Evolutionary conservation across 2,888 invertebrate species (phyloP).

Genomic region (Sialis fuliginosa): DNA sequence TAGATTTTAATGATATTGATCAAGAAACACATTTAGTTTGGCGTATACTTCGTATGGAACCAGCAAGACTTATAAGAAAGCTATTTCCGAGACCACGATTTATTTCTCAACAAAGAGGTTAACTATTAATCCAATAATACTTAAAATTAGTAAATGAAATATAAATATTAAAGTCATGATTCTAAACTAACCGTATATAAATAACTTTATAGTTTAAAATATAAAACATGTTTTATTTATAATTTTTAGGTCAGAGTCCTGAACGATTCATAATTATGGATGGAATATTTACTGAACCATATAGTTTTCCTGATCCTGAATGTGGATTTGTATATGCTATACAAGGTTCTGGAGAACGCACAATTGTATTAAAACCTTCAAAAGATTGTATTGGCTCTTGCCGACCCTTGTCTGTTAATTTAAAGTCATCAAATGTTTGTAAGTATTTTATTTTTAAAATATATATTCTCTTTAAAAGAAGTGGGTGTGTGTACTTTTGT

Average conservation of each 20-base stretch:
- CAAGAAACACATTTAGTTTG: conserved; percentile 27
- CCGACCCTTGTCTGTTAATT: conserved; percentile 46
- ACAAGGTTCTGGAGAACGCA: conserved; percentile 53
- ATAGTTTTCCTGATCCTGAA: conserved; percentile 60
- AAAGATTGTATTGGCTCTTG: conserved; percentile 57
- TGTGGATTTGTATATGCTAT: conserved; percentile 64
- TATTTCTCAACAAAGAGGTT: conserved; percentile 28
- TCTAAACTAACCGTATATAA: too few relatives aligned
- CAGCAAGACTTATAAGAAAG: conserved; percentile 50
- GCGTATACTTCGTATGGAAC: conserved; percentile 62
- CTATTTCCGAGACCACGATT: conserved; percentile 53
- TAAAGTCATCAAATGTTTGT: conserved; percentile 61
- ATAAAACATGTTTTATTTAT: conserved; percentile 16
- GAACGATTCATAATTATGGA: conserved; percentile 64
- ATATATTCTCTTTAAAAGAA: conserved; percentile 24
- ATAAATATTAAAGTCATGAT: too few relatives aligned
- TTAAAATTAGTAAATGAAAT: too few relatives aligned
- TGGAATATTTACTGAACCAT: conserved; percentile 44
- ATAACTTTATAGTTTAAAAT: too few relatives aligned
- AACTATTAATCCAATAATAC: too few relatives aligned
- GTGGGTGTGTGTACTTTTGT: too few relatives aligned
- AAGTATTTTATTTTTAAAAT: conserved; percentile 26
- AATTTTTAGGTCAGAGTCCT: conserved; percentile 47
- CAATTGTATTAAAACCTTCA: conserved; percentile 56
- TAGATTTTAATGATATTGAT: conserved; percentile 10